These are phyloP conservation scores for Drosophila rubida DNA, from an alignment of 2,888 invertebrate species.

Conservation along the genomic window DNA sequence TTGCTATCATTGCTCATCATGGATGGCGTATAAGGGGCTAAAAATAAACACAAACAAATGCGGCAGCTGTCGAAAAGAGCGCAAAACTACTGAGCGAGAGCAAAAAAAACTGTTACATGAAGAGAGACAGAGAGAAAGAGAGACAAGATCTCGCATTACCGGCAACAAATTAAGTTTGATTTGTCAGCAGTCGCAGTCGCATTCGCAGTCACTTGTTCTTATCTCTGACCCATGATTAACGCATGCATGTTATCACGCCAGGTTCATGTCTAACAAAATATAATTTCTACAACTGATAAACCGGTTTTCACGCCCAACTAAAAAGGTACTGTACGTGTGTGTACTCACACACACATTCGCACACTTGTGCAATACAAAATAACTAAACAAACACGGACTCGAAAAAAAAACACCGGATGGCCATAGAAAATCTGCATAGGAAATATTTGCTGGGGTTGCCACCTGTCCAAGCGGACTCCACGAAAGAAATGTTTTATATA, in stretches of 20 bases:
- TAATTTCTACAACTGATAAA: conserved; percentile 62
- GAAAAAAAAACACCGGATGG: conserved; percentile 26
- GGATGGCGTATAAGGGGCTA: conserved; percentile 39
- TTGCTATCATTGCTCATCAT: conserved; percentile 37
- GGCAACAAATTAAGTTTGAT: conserved; percentile 52
- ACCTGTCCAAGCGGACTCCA: conserved; percentile 32
- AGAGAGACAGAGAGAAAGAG: conserved; percentile 8
- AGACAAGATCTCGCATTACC: conserved; percentile 56
- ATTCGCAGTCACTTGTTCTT: conserved; percentile 36
- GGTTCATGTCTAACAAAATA: conserved; percentile 52
- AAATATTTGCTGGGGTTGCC: conserved; percentile 55
- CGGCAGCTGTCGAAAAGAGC: conserved; percentile 10
- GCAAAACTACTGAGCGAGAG: neutral
- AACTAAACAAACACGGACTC: conserved; percentile 40
- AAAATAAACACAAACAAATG: conserved; percentile 60
- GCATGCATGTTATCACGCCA: conserved; percentile 57
- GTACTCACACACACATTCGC: neutral
- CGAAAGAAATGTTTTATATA: neutral
- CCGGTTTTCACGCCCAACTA: conserved; percentile 72
- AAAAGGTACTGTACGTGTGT: conserved; percentile 23
- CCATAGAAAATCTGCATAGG: conserved; percentile 29
- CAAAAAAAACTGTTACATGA: conserved; percentile 31
- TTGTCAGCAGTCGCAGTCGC: conserved; percentile 49
- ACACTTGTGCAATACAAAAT: conserved; percentile 18
- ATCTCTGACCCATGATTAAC: conserved; percentile 64